phyloP scores from a whole-genome alignment of 2,797 vertebrate species.

The Pteronotus mesoamericanus region DNA sequence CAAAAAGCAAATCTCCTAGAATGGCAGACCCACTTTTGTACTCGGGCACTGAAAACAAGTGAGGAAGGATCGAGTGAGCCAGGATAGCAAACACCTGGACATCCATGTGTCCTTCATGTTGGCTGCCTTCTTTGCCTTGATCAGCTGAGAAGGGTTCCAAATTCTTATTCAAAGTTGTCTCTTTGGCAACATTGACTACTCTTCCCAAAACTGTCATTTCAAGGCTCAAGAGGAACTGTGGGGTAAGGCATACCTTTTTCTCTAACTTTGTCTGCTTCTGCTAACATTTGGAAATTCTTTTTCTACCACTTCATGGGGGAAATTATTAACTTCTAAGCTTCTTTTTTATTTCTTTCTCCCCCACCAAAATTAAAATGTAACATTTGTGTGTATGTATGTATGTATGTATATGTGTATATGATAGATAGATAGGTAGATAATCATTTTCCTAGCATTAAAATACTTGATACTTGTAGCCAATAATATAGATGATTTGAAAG shows the following conservation, averaged over 20 bases:
- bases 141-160: not conserved
- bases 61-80: not conserved
- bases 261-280: not conserved
- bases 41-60: not conserved
- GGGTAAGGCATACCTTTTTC: slow-evolving; percentile 52
- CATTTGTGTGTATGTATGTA: no score
- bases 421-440: not conserved
- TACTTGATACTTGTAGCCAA: not conserved
- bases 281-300: not conserved
- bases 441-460: not conserved
- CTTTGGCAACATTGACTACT: not conserved
- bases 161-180: not conserved
- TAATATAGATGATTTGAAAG: not conserved
- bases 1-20: slow-evolving; percentile 56
- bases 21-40: not conserved
- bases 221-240: not conserved
- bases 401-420: not conserved
- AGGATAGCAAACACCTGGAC: not conserved
- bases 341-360: not conserved
- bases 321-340: not conserved
- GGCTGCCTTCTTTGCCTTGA: not conserved
- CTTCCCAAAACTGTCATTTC: not conserved
- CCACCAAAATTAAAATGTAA: not conserved
- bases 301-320: not conserved
- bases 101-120: not conserved